These are phyloP conservation scores for Argyrosomus regius DNA, from an alignment of 2,797 vertebrate species.

Conservation along the genomic window DNA sequence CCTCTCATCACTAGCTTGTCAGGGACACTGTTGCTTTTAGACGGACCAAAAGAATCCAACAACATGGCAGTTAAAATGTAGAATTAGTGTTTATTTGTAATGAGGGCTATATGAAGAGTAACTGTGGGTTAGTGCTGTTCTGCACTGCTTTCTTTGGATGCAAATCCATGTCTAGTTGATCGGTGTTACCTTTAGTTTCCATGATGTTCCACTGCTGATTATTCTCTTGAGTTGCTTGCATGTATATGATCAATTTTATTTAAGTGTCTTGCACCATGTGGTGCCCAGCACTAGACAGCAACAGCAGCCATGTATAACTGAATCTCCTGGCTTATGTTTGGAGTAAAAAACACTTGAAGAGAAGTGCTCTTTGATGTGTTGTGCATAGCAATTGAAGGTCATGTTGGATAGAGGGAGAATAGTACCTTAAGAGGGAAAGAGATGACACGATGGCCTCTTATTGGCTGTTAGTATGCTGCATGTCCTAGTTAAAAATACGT, in stretches of 20 bases:
- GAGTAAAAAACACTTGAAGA: too few relatives aligned
- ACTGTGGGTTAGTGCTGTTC: too few relatives aligned
- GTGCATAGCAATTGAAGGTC: neutral
- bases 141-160: neutral
- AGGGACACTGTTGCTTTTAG: conserved; percentile 24
- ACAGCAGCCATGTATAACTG: too few relatives aligned
- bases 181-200: neutral
- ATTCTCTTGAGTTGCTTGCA: neutral
- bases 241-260: too few relatives aligned
- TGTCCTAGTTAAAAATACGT: conserved; percentile 27
- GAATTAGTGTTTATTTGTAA: neutral
- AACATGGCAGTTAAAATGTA: neutral
- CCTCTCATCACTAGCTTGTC: conserved; percentile 45
- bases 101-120: neutral
- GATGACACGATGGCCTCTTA: neutral
- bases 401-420: neutral
- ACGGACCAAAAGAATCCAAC: neutral
- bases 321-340: neutral
- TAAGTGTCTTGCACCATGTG: too few relatives aligned
- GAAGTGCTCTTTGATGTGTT: neutral
- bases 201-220: neutral
- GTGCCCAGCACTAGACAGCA: too few relatives aligned
- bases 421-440: conserved; percentile 3
- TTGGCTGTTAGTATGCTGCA: neutral
- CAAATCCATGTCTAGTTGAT: neutral